Conservation (phyloP, 2,797 vertebrate genomes). For the Cyprinodon diabolis region DNA sequence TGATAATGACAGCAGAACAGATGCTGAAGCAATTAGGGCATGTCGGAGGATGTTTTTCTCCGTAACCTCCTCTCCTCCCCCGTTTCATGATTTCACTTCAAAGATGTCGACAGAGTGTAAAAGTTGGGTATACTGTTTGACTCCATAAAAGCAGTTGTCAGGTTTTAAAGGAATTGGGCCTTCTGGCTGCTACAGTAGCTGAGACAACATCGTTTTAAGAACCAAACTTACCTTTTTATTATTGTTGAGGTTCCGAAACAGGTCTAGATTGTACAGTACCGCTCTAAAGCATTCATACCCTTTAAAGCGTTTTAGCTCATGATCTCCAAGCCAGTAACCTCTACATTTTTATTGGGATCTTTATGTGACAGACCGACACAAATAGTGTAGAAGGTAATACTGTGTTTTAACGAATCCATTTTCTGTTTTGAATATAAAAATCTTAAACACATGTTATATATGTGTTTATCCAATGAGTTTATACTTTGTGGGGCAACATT, state of each 20-base stretch:
- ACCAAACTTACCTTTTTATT: background rate
- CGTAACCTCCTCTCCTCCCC: conserved; percentile 15
- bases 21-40: conserved; percentile 77
- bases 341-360: background rate
- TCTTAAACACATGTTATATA: background rate
- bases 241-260: background rate
- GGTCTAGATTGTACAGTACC: background rate
- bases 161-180: conserved; percentile 42
- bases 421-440: background rate
- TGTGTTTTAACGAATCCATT: too few relatives aligned
- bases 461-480: background rate
- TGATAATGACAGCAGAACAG: conserved; percentile 71
- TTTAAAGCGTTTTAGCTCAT: background rate
- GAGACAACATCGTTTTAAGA: conserved; percentile 8
- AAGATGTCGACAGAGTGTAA: conserved; percentile 75
- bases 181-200: conserved; percentile 38
- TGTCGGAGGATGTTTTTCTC: conserved; percentile 76
- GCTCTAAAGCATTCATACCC: background rate
- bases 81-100: conserved; percentile 73
- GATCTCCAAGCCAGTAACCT: background rate
- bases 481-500: background rate
- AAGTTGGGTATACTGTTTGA: conserved; percentile 74
- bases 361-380: background rate
- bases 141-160: conserved; percentile 64
- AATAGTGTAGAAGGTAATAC: background rate